Evolutionary conservation across 1,140 invertebrate genomes (phyloP).

Genomic region (Aphaenogaster floridana): DNA sequence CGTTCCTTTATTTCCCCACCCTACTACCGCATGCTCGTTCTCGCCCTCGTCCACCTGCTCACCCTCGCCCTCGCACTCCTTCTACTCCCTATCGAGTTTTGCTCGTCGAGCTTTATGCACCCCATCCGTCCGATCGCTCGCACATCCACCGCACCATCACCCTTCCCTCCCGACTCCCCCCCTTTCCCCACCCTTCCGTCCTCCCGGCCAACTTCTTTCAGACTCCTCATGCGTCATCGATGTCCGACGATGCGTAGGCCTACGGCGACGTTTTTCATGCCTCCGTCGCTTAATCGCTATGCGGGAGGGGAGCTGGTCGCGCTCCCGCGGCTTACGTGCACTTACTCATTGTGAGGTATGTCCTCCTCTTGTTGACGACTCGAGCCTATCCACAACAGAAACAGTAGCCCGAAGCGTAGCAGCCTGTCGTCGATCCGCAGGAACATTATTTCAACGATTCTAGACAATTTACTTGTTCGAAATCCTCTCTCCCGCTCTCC

Average conservation of each 20-base stretch:
- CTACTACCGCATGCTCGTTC: neutral
- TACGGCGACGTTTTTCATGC: constrained; percentile 8
- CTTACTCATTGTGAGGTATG: constrained; percentile 95
- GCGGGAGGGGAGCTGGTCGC: neutral
- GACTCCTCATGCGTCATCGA: constrained; percentile 16
- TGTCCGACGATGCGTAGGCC: constrained; percentile 15
- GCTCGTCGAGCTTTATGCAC: constrained; percentile 59
- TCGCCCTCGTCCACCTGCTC: constrained; percentile 15
- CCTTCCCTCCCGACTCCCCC: neutral
- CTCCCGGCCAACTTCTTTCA: neutral
- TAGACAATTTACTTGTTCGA: constrained; percentile 34
- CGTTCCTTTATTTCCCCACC: constrained; percentile 21
- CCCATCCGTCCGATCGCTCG: constrained; percentile 48
- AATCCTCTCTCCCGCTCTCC: constrained; percentile 27
- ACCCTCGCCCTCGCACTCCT: neutral
- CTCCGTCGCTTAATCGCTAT: neutral
- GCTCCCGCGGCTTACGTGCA: constrained; percentile 51
- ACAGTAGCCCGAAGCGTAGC: constrained; percentile 79
- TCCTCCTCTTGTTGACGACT: constrained; percentile 92
- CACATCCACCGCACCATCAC: constrained; percentile 39
- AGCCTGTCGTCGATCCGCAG: constrained; percentile 65
- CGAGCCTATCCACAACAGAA: constrained; percentile 80
- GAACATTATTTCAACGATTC: constrained; percentile 71
- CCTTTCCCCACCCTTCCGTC: neutral
- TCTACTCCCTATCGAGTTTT: constrained; percentile 52